Conservation (phyloP, 2,113 vertebrate genomes). For the Entomyzon cyanotis region DNA sequence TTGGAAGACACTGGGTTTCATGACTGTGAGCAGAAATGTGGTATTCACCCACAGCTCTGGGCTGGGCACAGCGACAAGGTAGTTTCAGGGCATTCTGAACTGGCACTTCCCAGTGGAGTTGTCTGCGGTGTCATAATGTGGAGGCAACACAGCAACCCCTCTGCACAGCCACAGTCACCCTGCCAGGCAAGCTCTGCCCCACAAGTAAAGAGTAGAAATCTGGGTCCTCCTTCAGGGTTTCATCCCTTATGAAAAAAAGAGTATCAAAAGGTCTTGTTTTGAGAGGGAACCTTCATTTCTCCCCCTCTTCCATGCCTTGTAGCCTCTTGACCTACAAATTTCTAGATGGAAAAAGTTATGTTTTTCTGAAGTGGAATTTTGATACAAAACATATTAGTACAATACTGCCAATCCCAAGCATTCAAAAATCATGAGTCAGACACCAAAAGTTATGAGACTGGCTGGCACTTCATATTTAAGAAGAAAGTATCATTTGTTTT, state of each 20-base stretch:
- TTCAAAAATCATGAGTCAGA: conserved; percentile 32
- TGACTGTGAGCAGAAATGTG: background rate
- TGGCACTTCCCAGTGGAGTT: background rate
- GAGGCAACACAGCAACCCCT: background rate
- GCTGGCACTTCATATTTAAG: background rate
- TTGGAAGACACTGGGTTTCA: conserved; percentile 26
- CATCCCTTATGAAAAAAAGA: background rate
- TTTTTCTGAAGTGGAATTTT: conserved; percentile 20
- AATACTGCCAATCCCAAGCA: background rate
- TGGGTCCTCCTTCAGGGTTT: background rate
- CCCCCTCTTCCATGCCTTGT: background rate
- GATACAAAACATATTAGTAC: background rate
- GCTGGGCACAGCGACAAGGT: background rate
- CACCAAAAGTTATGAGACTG: background rate
- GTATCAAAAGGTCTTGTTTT: background rate
- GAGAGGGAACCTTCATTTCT: background rate
- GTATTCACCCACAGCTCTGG: background rate
- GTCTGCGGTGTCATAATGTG: rapidly evolving
- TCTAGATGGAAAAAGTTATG: background rate
- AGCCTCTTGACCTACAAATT: background rate
- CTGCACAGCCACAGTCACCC: background rate
- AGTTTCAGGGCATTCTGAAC: background rate
- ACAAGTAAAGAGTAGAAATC: background rate
- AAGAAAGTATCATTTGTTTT: conserved; percentile 15
- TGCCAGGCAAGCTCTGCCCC: background rate